A percentile compares a stretch with the other conserved stretches of the same genome.
phyloP scores from a whole-genome alignment of 2,113 vertebrate genomes.

The Lepisosteus oculatus region DNA sequence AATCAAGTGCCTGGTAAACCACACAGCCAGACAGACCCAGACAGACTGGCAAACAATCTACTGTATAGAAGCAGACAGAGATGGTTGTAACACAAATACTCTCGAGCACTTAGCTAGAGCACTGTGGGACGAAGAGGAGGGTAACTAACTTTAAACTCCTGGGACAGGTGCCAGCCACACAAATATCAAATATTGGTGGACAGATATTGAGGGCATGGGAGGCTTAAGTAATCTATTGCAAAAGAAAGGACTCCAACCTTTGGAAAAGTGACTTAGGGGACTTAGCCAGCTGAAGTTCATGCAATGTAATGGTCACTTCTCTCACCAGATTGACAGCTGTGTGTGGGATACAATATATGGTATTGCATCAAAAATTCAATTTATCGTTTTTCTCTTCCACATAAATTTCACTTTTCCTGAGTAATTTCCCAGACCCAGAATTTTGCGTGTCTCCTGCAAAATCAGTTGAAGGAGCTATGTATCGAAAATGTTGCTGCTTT shows the following conservation, averaged over 20 bases:
- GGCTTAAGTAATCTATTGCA: slow-evolving; percentile 12
- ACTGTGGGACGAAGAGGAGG: background rate
- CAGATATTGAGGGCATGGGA: background rate
- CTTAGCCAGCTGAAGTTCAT: background rate
- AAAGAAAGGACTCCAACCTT: background rate
- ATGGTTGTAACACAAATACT: background rate
- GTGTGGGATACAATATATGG: too few species aligned
- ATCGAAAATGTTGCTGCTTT: too few species aligned
- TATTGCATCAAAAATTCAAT: too few species aligned
- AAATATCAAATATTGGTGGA: background rate
- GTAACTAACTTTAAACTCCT: background rate
- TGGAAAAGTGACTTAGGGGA: background rate
- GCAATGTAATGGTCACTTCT: too few species aligned
- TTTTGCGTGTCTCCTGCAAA: too few species aligned
- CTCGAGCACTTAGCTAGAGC: background rate
- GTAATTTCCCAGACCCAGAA: background rate
- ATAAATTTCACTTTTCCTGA: background rate
- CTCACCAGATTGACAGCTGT: too few species aligned
- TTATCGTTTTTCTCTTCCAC: background rate
- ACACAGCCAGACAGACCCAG: too few species aligned
- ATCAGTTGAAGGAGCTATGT: too few species aligned
- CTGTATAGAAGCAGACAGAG: background rate
- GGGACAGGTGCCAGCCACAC: background rate
- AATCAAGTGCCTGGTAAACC: too few species aligned
- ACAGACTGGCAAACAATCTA: too few species aligned